Percentiles rank a stretch among this genome's conserved stretches.
These are phyloP conservation scores for Caenorhabditis plicata DNA, from an alignment of 2,888 invertebrate genomes.

Conservation along the genomic window DNA sequence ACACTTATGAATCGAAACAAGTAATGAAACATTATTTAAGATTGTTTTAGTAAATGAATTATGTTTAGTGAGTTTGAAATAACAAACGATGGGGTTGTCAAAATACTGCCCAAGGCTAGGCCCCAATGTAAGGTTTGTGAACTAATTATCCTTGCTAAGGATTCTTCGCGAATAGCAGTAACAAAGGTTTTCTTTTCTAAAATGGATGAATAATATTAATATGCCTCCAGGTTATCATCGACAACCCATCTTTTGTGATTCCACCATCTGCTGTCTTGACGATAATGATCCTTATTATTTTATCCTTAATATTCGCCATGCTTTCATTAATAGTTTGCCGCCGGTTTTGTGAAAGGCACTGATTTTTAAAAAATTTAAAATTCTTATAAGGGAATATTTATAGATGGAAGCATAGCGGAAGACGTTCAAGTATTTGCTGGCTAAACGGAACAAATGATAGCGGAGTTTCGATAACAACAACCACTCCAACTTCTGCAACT, in stretches of 20 bases:
- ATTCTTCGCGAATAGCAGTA: conserved; percentile 33
- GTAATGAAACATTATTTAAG: conserved; percentile 8
- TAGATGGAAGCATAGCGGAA: conserved; percentile 34
- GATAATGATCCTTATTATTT: conserved; percentile 31
- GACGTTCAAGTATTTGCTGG: conserved; percentile 47
- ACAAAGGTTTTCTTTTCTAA: conserved; percentile 29
- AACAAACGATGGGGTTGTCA: conserved; percentile 34
- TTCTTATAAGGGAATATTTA: conserved; percentile 2
- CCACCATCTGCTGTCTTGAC: conserved; percentile 31
- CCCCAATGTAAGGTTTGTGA: conserved; percentile 48
- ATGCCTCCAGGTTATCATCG: conserved; percentile 23
- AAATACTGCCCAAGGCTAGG: conserved; percentile 28
- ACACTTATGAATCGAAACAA: conserved; percentile 43
- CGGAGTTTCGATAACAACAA: conserved; percentile 47
- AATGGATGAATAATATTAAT: not conserved
- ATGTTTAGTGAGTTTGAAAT: conserved; percentile 39
- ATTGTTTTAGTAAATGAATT: not conserved
- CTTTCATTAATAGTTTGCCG: conserved; percentile 37
- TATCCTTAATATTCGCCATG: conserved; percentile 39
- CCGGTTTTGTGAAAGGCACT: conserved; percentile 38
- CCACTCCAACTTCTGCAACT: conserved; percentile 37
- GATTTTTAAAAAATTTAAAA: not conserved
- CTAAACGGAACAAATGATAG: conserved; percentile 46
- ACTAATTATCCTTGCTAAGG: conserved; percentile 49
- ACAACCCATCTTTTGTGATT: conserved; percentile 30